These are phyloP conservation scores for Siphamia tubifer DNA, from an alignment of 2,113 vertebrate genomes.

Conservation along the genomic window DNA sequence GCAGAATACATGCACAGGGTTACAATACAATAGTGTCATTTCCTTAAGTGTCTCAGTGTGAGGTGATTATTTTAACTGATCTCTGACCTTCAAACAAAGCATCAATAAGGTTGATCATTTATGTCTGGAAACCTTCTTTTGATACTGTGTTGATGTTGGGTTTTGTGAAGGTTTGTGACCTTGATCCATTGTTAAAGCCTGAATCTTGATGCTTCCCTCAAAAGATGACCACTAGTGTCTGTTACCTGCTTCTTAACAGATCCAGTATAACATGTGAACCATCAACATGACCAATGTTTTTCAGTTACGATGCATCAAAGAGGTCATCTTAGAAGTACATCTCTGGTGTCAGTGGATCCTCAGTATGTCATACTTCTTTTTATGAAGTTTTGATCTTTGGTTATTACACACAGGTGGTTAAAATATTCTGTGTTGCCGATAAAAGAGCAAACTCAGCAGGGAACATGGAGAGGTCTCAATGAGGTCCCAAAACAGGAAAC, in stretches of 20 bases:
- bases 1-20: constrained; percentile 6
- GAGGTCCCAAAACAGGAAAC: no score
- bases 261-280: no score
- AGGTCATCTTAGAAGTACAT: no score
- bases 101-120: constrained; percentile 11
- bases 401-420: background rate
- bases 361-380: background rate
- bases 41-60: background rate
- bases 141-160: constrained; percentile 3
- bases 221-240: background rate
- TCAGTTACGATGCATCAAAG: no score
- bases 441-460: background rate
- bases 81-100: constrained; percentile 29
- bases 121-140: background rate
- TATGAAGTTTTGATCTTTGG: background rate
- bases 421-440: background rate
- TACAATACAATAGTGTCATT: constrained; percentile 19
- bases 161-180: background rate
- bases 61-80: constrained; percentile 27
- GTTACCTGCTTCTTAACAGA: no score
- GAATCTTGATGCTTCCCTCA: background rate
- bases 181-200: constrained; percentile 3
- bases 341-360: background rate
- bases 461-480: background rate
- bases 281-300: no score